Conservation (phyloP, 2,888 invertebrate genomes). For the Lampropteryx suffumata region DNA sequence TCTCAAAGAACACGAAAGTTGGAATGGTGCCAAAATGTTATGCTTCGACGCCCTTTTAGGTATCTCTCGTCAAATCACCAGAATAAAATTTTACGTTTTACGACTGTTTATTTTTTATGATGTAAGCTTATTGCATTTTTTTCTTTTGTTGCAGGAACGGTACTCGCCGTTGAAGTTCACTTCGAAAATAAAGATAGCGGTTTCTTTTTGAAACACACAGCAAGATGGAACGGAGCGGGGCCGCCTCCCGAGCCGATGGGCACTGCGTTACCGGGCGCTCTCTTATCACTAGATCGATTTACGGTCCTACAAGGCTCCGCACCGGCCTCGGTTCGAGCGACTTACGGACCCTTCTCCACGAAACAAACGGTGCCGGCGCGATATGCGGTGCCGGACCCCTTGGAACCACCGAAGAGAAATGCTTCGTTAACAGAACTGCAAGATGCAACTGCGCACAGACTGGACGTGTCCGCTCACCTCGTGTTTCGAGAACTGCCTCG, state of each 20-base stretch:
- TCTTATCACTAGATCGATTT: constrained; percentile 93
- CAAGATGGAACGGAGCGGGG: constrained; percentile 86
- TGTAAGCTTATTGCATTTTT: constrained; percentile 45
- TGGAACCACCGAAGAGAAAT: constrained; percentile 85
- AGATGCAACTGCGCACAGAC: constrained; percentile 87
- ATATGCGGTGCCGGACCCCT: constrained; percentile 93
- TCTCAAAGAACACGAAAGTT: constrained; percentile 59
- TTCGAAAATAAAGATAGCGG: constrained; percentile 96
- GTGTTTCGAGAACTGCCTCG: constrained; percentile 93
- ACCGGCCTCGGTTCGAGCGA: constrained; percentile 94
- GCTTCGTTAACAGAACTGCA: constrained; percentile 83
- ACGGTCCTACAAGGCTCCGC: constrained; percentile 95
- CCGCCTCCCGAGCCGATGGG: constrained; percentile 74
- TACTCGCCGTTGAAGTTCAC: constrained; percentile 91
- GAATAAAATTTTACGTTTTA: constrained; percentile 66
- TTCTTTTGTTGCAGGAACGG: constrained; percentile 84
- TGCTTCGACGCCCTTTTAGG: constrained; percentile 57
- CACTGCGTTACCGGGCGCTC: constrained; percentile 84
- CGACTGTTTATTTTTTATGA: constrained; percentile 42
- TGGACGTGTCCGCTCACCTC: constrained; percentile 96
- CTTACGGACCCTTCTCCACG: constrained; percentile 97
- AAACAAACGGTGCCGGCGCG: constrained; percentile 96
- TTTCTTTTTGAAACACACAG: constrained; percentile 93
- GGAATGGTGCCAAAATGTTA: constrained; percentile 63
- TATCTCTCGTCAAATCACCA: constrained; percentile 59